Evolutionary conservation across 1,140 invertebrate species (phyloP), one percentile per base, ranked within the genome.

Genomic region (Drusus annulatus): DNA sequence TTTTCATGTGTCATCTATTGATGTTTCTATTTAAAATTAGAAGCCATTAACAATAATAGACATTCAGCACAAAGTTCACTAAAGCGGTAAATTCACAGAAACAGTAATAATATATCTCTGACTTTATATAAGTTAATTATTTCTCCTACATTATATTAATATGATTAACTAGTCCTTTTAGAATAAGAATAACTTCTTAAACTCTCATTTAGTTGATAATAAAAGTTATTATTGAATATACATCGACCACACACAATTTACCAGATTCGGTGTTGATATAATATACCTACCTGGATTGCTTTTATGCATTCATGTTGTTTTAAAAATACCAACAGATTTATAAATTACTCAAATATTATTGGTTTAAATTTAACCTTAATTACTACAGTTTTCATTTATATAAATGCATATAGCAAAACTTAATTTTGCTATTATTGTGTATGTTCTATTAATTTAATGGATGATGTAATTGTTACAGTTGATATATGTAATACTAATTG

Each of bases 61-160:
- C 65, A 50, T 62, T 74, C 69, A 80, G 81, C 81, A 83, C 81
- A 83, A 80, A 83, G 25, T 56, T 75, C 71, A 75, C 50, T 71
- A 21, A 21, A 71, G 25, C 17, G 45, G 68, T 71, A 50, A 71
- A 71, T 54, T 71, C 50, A 71, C 68, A 54, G 36, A 71, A 71
- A 71, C 50, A 52, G 51, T 69, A 68, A 31, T 36, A 36, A 45
- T 65, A 65, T 31, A 65, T 28, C 2, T 65, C 21, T 65, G 16
- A 36, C 10, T 65, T 25, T 25, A 25, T 28, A 2, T 63, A 63
- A 63, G 60, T 71, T 71, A 51, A 15, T 52, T 52, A 50, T 69
- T 52, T 71, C 19, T 71, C 68, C 6, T 71, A 71, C 16, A 71
- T 52, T 21, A 63, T 65, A 36, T 52, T 71, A 71, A 71, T 71